A percentile compares a stretch with the other conserved stretches of the same genome.
Conservation (phyloP, 2,113 vertebrate genomes). For the Centropristis striata region DNA sequence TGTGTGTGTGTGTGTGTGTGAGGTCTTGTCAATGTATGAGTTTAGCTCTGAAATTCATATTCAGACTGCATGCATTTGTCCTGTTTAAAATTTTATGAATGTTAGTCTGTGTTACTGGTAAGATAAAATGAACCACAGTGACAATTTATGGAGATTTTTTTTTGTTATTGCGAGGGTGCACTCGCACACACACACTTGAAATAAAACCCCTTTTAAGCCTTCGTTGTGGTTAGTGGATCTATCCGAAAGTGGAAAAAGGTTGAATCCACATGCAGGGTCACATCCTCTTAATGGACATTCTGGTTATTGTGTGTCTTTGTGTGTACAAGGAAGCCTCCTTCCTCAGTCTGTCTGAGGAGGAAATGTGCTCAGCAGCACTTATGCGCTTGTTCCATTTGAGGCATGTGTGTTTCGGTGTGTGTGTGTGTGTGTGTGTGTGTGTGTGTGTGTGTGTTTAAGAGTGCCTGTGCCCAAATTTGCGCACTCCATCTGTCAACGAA, state of each 20-base stretch:
- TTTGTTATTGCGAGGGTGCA: no score
- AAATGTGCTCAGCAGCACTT: slow-evolving; percentile 30
- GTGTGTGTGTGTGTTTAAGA: slow-evolving; percentile 1
- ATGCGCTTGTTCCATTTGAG: slow-evolving; percentile 27
- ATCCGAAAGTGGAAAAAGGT: slow-evolving; percentile 33
- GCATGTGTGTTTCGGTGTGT: not conserved
- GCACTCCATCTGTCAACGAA: slow-evolving; percentile 44
- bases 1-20: slow-evolving; percentile 3
- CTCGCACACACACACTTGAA: not conserved
- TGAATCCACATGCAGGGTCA: slow-evolving; percentile 17
- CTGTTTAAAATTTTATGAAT: slow-evolving; percentile 1
- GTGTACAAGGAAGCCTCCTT: slow-evolving; percentile 14
- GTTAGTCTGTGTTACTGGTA: not conserved
- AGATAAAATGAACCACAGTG: slow-evolving; percentile 7
- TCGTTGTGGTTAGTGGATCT: slow-evolving; percentile 18
- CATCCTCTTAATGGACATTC: slow-evolving; percentile 46
- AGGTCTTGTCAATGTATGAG: not conserved
- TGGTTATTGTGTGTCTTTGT: slow-evolving; percentile 11
- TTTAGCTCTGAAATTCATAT: slow-evolving; percentile 9
- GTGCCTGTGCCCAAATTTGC: slow-evolving; percentile 31
- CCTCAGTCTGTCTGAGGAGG: slow-evolving; percentile 21
- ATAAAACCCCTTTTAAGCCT: slow-evolving; percentile 16
- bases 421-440: slow-evolving; percentile 23
- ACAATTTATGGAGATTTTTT: no score
- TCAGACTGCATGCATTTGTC: not conserved